Evolutionary conservation across 2,888 invertebrate genomes (phyloP).

Genomic region (Melanostoma mellinum): DNA sequence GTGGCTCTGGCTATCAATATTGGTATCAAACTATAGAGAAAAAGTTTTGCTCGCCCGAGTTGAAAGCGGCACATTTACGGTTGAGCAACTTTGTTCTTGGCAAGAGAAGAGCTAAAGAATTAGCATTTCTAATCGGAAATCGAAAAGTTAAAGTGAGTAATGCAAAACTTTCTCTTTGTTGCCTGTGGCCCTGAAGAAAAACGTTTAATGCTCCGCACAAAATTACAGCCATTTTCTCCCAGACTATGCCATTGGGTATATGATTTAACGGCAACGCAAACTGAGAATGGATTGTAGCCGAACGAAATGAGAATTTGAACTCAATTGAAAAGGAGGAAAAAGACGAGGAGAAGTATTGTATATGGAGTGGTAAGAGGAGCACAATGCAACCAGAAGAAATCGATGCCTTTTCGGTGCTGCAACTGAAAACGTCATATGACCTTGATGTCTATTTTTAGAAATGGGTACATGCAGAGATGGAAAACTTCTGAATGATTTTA

Average conservation of each 20-base stretch:
- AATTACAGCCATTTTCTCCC: not conserved
- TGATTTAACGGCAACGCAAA: constrained; percentile 40
- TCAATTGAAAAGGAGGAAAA: constrained; percentile 6
- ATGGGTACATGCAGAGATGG: constrained; percentile 54
- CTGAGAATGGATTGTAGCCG: constrained; percentile 16
- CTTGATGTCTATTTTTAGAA: constrained; percentile 66
- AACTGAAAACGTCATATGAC: constrained; percentile 51
- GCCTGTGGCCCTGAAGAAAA: constrained; percentile 1
- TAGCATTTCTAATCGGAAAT: constrained; percentile 50
- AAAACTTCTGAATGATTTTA: constrained; percentile 60
- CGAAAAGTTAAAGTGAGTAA: constrained; percentile 49
- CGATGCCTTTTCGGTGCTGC: constrained; percentile 46
- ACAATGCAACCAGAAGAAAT: constrained; percentile 30
- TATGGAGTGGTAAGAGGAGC: not conserved
- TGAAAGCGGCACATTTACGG: too few species aligned
- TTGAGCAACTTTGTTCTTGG: not conserved
- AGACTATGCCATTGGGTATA: constrained; percentile 16
- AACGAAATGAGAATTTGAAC: constrained; percentile 37
- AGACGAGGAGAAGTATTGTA: not conserved
- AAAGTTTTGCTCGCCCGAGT: too few species aligned
- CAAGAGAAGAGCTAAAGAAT: not conserved
- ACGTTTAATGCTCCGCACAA: constrained; percentile 2
- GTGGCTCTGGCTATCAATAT: too few species aligned
- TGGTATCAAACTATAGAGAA: too few species aligned
- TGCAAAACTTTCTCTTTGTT: constrained; percentile 40